Percentiles rank a stretch among this genome's conserved stretches.
Conservation (phyloP, 2,888 invertebrate species). For the Tridacna crocea region DNA sequence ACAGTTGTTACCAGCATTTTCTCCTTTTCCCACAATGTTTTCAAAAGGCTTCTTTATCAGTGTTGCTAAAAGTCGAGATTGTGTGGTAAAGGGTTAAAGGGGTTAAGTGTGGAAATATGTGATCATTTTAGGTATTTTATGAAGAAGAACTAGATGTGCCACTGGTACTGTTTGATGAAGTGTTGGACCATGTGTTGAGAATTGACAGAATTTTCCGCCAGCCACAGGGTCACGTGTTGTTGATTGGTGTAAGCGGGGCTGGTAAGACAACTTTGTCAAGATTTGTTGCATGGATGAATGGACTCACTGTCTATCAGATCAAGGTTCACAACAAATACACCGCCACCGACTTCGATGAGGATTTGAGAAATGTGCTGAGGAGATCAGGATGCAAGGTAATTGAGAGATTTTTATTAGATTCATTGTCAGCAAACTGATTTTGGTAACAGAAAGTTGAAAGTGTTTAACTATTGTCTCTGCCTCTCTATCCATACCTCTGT, state of each 20-base stretch:
- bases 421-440: too few species aligned
- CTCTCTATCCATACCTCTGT: too few species aligned
- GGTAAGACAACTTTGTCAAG: slow-evolving; percentile 99
- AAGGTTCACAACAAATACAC: slow-evolving; percentile 99
- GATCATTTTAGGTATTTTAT: slow-evolving; percentile 91
- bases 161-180: slow-evolving; percentile 98
- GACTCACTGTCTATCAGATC: slow-evolving; percentile 99
- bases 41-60: too few species aligned
- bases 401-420: background rate
- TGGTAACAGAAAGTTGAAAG: too few species aligned
- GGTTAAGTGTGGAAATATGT: too few species aligned
- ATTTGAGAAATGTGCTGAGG: slow-evolving; percentile 89
- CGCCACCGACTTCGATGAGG: slow-evolving; percentile 99
- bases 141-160: slow-evolving; percentile 99
- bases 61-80: too few species aligned
- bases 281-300: slow-evolving; percentile 99
- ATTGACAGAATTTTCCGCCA: slow-evolving; percentile 99
- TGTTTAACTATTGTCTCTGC: too few species aligned
- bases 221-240: slow-evolving; percentile 98
- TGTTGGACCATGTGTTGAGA: slow-evolving; percentile 98
- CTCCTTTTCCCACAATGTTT: too few species aligned
- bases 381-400: slow-evolving; percentile 86
- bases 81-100: too few species aligned
- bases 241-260: slow-evolving; percentile 99
- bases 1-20: too few species aligned